Evolutionary conservation across 2,888 invertebrate species (phyloP).

Genomic region (Epistrophella euchroma): DNA sequence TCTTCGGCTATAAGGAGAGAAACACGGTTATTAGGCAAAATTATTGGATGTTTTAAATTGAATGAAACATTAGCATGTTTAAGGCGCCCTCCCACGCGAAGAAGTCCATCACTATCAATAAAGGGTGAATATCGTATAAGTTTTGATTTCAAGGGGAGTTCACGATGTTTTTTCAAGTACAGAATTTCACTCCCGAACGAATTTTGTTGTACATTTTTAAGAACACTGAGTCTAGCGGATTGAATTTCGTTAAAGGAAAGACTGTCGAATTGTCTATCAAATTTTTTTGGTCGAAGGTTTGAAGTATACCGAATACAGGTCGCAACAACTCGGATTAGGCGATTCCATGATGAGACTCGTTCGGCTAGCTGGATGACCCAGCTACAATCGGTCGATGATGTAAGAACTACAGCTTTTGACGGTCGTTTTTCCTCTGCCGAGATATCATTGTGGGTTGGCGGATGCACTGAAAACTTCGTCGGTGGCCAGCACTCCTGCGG

Average conservation of each 20-base stretch:
- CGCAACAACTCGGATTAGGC: no score
- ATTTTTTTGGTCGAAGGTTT: neutral
- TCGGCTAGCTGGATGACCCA: no score
- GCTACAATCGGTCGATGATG: no score
- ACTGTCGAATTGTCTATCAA: neutral
- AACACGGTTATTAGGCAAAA: neutral
- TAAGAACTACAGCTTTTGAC: neutral
- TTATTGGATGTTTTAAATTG: neutral
- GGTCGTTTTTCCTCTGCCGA: neutral
- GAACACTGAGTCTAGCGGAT: neutral
- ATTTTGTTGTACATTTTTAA: neutral
- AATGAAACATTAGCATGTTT: conserved; percentile 1
- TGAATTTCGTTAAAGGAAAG: neutral
- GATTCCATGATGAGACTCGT: no score
- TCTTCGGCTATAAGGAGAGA: neutral
- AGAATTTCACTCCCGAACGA: no score
- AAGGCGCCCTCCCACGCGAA: neutral
- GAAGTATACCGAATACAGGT: no score
- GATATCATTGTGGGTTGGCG: neutral
- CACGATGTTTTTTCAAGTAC: no score
- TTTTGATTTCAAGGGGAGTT: no score
- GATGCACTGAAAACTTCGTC: neutral
- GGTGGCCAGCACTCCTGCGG: conserved; percentile 3
- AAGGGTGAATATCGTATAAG: neutral
- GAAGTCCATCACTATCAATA: neutral